Evolutionary conservation across 1,140 invertebrate species (phyloP), one percentile per base, ranked within the genome.

Genomic region (Dolichoris vasculosae): DNA sequence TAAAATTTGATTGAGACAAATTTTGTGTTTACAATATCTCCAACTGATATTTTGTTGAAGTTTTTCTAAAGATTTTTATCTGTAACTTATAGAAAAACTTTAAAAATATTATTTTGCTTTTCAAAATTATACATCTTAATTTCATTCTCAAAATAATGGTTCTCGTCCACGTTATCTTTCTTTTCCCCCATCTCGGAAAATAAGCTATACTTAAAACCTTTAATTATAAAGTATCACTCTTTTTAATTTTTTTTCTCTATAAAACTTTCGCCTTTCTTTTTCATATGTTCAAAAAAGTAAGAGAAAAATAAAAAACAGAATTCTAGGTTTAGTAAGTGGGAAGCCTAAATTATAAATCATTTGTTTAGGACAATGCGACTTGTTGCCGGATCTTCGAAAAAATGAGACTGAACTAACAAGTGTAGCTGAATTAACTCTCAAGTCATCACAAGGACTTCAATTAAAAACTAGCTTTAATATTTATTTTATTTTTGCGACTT

Each of bases 241-340:
- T 63, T 83, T 84, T 69, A 81, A 76, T 82, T 71, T 73, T 71
- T 84, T n/a, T 84, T 84, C 26, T 80, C 76, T 82, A 76, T 46
- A 8, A 76, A 76, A 76, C 35, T 63, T 76, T 67, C 40, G 35
- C 48, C 23, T n/a, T 46, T 26, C 76, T 75, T 81, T 85, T 69
- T 85, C 71, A 7, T 84, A 9, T 20, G 20, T 67, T 71, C 64
- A 20, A 13, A 48, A 46, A 30, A 76, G 46, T 30, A 38, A 73
- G 38, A 40, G 38, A 38, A 20, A 7, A 69, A 32, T n/a, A n/a
- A 30, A 32, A 48, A 15, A 20, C 9, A 51, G 67, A 30, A 82
- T 55, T 82, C 69, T 82, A 82, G 46, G n/a, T 32, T 48, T 73
- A 73, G 48, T 40, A 0, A 79, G 67, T 69, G 0, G 46, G 35